These are phyloP conservation scores for Caradrina clavipalpis DNA, from an alignment of 2,888 invertebrate species.

Conservation along the genomic window DNA sequence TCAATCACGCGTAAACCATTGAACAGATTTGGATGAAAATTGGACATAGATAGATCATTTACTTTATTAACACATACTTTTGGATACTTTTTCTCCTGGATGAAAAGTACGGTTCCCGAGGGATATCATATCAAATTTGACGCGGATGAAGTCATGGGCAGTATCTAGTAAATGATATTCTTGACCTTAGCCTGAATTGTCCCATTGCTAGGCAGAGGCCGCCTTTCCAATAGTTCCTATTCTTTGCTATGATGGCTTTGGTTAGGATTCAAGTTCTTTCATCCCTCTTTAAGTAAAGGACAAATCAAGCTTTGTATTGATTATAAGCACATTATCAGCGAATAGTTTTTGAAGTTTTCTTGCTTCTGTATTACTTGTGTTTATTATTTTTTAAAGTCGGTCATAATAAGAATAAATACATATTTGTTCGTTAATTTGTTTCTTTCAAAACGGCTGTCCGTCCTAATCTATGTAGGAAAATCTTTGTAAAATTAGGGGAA, in stretches of 20 bases:
- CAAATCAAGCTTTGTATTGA: not conserved
- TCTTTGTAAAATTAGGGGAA: conserved; percentile 57
- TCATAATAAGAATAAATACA: conserved; percentile 8
- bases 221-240: not conserved
- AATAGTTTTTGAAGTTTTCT: not conserved
- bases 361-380: not conserved
- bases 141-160: too few relatives aligned
- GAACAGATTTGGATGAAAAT: too few relatives aligned
- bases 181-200: not conserved
- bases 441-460: conserved; percentile 13
- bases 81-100: too few relatives aligned
- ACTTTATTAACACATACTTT: too few relatives aligned
- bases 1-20: too few relatives aligned
- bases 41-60: too few relatives aligned
- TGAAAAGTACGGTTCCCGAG: too few relatives aligned
- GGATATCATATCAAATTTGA: too few relatives aligned
- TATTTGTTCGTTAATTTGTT: conserved; percentile 14
- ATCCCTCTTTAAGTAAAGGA: not conserved
- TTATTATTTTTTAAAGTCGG: not conserved
- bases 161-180: too few relatives aligned
- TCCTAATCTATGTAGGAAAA: conserved; percentile 59
- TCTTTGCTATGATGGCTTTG: not conserved
- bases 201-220: not conserved
- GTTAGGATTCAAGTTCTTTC: not conserved
- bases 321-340: not conserved